These are phyloP conservation scores for Drymonia ruficornis DNA, from an alignment of 2,888 invertebrate species.

Conservation along the genomic window DNA sequence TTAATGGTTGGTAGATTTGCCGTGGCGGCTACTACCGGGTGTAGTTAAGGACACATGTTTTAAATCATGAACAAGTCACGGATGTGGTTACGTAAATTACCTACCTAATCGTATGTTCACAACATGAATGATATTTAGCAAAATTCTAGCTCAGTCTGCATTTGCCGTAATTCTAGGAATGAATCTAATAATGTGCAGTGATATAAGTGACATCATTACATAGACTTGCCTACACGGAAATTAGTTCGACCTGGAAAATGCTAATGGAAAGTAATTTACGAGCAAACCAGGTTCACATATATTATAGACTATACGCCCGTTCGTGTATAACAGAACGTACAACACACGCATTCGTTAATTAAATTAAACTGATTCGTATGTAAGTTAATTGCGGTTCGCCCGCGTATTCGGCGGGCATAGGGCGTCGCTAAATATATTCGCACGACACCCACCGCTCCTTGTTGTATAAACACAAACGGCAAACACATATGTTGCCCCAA, in stretches of 20 bases:
- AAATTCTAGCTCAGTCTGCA: not conserved
- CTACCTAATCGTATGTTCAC: conserved; percentile 1
- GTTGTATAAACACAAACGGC: conserved; percentile 36
- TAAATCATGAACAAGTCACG: conserved; percentile 21
- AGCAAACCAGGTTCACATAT: conserved; percentile 18
- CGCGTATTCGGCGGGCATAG: conserved; percentile 45
- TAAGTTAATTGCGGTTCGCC: conserved; percentile 48
- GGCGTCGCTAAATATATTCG: conserved; percentile 66
- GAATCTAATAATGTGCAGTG: not conserved
- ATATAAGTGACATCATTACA: conserved; percentile 11
- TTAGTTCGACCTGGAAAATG: conserved; percentile 20
- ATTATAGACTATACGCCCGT: conserved; percentile 23
- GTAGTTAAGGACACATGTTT: conserved; percentile 23
- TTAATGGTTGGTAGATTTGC: conserved; percentile 11
- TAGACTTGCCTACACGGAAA: conserved; percentile 16
- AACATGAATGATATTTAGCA: not conserved
- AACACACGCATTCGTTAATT: conserved; percentile 57
- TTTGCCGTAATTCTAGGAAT: not conserved
- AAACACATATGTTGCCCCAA: conserved; percentile 55
- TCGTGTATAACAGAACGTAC: conserved; percentile 33
- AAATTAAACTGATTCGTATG: conserved; percentile 61
- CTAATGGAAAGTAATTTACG: conserved; percentile 19
- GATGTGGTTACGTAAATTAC: conserved; percentile 25
- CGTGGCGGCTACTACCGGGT: conserved; percentile 14
- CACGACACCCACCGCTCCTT: conserved; percentile 64